Evolutionary conservation across 2,113 vertebrate species (phyloP), one percentile per base, ranked within the genome.

Genomic region (Eidolon helvum): DNA sequence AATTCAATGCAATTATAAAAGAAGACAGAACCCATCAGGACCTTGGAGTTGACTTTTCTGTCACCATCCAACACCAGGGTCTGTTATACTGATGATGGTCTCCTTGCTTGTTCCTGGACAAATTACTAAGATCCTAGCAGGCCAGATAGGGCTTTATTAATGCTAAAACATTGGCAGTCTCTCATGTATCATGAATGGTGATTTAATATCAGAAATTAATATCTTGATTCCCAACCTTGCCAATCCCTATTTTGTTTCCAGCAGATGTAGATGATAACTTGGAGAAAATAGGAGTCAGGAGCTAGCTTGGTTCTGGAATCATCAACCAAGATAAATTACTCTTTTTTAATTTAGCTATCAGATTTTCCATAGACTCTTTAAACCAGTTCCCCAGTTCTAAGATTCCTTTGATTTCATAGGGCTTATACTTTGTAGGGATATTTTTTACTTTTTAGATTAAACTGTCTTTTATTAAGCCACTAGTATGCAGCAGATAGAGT

Each of bases 81-180:
- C 71, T 72, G 7, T 84, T 72, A 33, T 11, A 30, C n/a, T 88
- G 83, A 28, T 63, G 38, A 38, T 1, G 74, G 50, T 90, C 61
- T 92, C 19, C 5, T 90, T 92, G 69, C 21, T 87, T 93, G 91
- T 14, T 66, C 16, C 55, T 69, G 72, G 21, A 40, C 18, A 80
- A 80, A 16, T 87, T 69, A 57, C 26, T 84, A 90, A 91, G 30
- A 69, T 45, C 33, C n/a, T 91, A 61, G 16, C 35, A 94, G 77
- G 38, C 48, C 77, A 83, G 55, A 28, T 3, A 93, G 59, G 93
- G 35, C 45, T 96, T 98, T 74, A n/a, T 77, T 95, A 95, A 92
- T 82, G 72, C 63, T 79, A 53, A 87, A 16, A 33, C 83, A n/a
- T 40, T 90, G 72, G 48, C 86, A 97, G 65, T 2, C 43, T 85